A percentile compares a stretch with the other conserved stretches of the same genome.
phyloP scores from a whole-genome alignment of 1,140 invertebrate species.

The Drosophila athabasca region DNA sequence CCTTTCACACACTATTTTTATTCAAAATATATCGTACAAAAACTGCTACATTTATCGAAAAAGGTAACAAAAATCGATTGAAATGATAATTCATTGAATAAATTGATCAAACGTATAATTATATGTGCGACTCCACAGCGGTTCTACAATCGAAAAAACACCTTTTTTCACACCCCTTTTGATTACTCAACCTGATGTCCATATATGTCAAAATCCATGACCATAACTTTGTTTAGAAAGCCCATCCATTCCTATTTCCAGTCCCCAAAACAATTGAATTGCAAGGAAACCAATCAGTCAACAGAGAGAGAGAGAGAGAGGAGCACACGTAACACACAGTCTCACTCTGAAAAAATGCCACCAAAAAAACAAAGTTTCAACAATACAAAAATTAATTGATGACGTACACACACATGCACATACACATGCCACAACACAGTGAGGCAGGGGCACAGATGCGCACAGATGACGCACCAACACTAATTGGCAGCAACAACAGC shows the following conservation, averaged over 20 bases:
- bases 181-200: neutral
- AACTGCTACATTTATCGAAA: too few species aligned
- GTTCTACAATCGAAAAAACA: neutral
- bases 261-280: slow-evolving; percentile 45
- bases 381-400: slow-evolving; percentile 79
- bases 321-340: slow-evolving; percentile 21
- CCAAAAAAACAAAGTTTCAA: slow-evolving; percentile 53
- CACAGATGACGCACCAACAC: slow-evolving; percentile 67
- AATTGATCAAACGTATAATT: too few species aligned
- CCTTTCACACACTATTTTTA: too few species aligned
- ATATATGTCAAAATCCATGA: slow-evolving; percentile 22
- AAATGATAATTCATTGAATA: too few species aligned
- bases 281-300: slow-evolving; percentile 73
- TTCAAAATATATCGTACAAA: too few species aligned
- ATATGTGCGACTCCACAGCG: too few species aligned
- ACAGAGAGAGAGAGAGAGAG: slow-evolving; percentile 12
- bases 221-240: slow-evolving; percentile 44
- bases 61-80: too few species aligned
- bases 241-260: slow-evolving; percentile 35
- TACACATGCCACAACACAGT: slow-evolving; percentile 10
- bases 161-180: too few species aligned
- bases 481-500: slow-evolving; percentile 74
- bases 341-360: slow-evolving; percentile 19
- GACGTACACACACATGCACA: slow-evolving; percentile 46
- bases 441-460: neutral